phyloP scores from a whole-genome alignment of 2,113 vertebrate genomes.

The Albula goreensis region DNA sequence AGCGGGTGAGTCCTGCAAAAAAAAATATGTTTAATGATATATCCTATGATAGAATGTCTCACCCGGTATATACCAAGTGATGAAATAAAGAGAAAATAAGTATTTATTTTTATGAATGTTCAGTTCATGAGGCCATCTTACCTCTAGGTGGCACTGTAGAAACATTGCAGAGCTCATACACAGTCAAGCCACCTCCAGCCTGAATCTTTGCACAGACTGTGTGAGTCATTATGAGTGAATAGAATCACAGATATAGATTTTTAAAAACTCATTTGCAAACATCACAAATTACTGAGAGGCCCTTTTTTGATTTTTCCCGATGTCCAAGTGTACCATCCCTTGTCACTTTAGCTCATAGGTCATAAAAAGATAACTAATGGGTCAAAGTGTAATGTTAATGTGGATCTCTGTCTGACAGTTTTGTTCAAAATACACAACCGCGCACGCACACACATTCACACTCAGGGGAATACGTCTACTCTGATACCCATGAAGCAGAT shows the following conservation, averaged over 20 bases:
- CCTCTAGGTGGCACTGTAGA: constrained; percentile 1
- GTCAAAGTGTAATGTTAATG: too few species aligned
- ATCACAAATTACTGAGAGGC: too few species aligned
- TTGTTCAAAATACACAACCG: neutral
- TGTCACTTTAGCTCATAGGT: too few species aligned
- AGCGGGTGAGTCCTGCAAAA: neutral
- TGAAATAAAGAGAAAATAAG: neutral
- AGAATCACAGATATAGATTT: too few species aligned
- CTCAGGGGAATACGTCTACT: neutral
- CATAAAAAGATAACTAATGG: too few species aligned
- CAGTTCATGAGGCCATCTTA: neutral
- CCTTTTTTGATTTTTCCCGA: too few species aligned
- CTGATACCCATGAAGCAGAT: neutral
- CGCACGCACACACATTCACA: neutral
- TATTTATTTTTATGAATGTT: neutral
- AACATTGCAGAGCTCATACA: neutral
- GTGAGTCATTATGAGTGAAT: too few species aligned
- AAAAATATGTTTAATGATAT: neutral
- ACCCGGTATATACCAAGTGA: neutral
- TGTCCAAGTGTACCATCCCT: too few species aligned
- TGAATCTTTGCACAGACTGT: too few species aligned
- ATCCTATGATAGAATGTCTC: neutral
- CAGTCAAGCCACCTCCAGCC: too few species aligned
- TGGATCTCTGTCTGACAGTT: too few species aligned
- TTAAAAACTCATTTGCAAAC: too few species aligned